Percentiles rank a stretch among this genome's conserved stretches.
Evolutionary conservation across 1,140 invertebrate genomes (phyloP).

Genomic region (Caligus rogercresseyi): DNA sequence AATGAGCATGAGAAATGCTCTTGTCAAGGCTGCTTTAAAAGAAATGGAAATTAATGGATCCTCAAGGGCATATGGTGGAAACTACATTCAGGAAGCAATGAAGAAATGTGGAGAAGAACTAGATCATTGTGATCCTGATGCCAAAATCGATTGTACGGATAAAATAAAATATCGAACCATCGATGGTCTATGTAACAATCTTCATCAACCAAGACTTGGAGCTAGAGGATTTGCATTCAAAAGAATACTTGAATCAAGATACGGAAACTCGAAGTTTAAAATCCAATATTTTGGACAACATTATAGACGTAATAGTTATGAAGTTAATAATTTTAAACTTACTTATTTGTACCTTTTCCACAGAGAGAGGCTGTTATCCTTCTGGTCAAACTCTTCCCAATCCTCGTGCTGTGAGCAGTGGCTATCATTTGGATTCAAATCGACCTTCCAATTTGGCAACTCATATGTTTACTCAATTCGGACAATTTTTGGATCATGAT

Average conservation of each 20-base stretch:
- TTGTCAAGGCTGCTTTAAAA: slow-evolving; percentile 6
- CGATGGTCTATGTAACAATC: slow-evolving; percentile 45
- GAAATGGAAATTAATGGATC: not conserved
- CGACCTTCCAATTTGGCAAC: slow-evolving; percentile 30
- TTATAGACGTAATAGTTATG: not conserved
- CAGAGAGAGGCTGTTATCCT: not conserved
- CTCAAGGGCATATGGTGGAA: not conserved
- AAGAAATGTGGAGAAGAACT: not conserved
- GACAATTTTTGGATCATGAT: slow-evolving; percentile 39
- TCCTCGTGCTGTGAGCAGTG: not conserved
- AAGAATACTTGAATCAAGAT: slow-evolving; percentile 63
- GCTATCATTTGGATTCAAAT: slow-evolving; percentile 11
- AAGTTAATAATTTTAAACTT: not conserved
- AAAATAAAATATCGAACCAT: slow-evolving; percentile 36
- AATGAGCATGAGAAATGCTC: slow-evolving; percentile 17
- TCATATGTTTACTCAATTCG: slow-evolving; percentile 41
- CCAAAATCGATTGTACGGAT: not conserved
- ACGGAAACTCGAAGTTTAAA: slow-evolving; percentile 55
- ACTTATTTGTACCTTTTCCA: not conserved
- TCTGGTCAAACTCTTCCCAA: not conserved
- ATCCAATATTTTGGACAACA: slow-evolving; percentile 33
- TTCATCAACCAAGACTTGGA: slow-evolving; percentile 40
- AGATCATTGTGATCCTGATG: not conserved
- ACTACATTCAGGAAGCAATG: not conserved
- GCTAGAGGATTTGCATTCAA: slow-evolving; percentile 64